A percentile compares a stretch with the other conserved stretches of the same genome.
Conservation (phyloP, 2,113 vertebrate species). For the Accipiter cooperii region DNA sequence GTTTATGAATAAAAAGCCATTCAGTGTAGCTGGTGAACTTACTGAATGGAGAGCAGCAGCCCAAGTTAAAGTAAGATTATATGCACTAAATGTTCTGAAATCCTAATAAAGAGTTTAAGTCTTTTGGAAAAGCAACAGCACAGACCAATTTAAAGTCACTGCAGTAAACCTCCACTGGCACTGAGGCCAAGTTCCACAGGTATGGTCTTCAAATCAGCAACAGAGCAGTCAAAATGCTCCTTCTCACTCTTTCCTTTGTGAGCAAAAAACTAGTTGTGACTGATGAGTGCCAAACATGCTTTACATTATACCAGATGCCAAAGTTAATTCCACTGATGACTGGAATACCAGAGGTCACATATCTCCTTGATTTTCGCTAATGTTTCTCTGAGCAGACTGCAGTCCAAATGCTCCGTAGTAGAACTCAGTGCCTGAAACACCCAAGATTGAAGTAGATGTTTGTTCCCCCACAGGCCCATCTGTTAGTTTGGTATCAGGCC, state of each 20-base stretch:
- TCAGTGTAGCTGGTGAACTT: not conserved
- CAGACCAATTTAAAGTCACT: not conserved
- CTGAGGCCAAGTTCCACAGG: not conserved
- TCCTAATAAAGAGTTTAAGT: not conserved
- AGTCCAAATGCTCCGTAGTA: not conserved
- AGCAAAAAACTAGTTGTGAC: not conserved
- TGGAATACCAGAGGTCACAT: not conserved
- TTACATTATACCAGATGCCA: not conserved
- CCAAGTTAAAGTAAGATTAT: not conserved
- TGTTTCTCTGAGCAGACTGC: not conserved
- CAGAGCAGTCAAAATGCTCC: not conserved
- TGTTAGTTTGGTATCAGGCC: not conserved
- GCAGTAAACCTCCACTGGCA: not conserved
- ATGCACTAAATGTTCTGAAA: not conserved
- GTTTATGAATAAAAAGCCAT: not conserved
- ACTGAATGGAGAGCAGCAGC: not conserved
- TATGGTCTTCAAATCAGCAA: not conserved
- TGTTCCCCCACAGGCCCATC: not conserved
- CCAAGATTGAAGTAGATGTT: not conserved
- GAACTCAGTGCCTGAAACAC: not conserved
- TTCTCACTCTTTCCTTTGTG: not conserved
- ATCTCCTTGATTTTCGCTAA: not conserved
- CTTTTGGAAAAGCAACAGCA: not conserved
- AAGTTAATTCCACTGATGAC: not conserved
- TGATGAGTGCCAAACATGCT: not conserved